Conservation (phyloP, 1,140 invertebrate species). For the Bactericera cockerelli region DNA sequence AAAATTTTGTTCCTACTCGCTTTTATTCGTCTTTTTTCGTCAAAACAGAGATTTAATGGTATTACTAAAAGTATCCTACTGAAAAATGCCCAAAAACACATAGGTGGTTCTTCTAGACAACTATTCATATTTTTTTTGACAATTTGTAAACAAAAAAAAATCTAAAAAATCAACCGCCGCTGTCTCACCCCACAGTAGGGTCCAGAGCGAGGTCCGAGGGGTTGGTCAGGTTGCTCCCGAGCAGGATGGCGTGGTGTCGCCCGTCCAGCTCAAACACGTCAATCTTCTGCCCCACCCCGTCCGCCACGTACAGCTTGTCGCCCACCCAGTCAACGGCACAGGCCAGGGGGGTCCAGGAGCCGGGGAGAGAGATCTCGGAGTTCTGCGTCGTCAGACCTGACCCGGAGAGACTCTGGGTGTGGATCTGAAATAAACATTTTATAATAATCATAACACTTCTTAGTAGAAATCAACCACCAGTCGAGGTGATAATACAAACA, state of each 20-base stretch:
- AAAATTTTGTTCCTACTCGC: too few relatives aligned
- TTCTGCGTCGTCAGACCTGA: neutral
- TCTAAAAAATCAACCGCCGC: too few relatives aligned
- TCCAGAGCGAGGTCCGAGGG: conserved; percentile 84
- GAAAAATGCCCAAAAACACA: too few relatives aligned
- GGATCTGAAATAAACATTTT: conserved; percentile 33
- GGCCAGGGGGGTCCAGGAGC: conserved; percentile 73
- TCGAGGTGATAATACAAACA: too few relatives aligned
- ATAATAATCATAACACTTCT: too few relatives aligned
- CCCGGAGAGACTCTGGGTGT: conserved; percentile 39
- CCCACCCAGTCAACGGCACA: conserved; percentile 95
- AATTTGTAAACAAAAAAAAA: too few relatives aligned
- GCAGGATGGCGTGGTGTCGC: conserved; percentile 66
- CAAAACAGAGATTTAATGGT: too few relatives aligned
- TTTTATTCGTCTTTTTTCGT: too few relatives aligned
- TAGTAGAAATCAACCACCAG: too few relatives aligned
- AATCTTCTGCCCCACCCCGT: conserved; percentile 80
- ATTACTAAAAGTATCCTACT: too few relatives aligned
- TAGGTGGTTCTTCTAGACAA: too few relatives aligned
- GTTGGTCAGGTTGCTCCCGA: conserved; percentile 79
- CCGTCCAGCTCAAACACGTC: conserved; percentile 83
- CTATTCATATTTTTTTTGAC: too few relatives aligned
- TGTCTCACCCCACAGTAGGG: conserved; percentile 64
- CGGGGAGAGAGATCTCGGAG: conserved; percentile 49
- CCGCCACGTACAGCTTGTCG: conserved; percentile 89